Base-by-base conservation (phyloP, 2,113 vertebrate species). In the Bungarus multicinctus region DNA sequence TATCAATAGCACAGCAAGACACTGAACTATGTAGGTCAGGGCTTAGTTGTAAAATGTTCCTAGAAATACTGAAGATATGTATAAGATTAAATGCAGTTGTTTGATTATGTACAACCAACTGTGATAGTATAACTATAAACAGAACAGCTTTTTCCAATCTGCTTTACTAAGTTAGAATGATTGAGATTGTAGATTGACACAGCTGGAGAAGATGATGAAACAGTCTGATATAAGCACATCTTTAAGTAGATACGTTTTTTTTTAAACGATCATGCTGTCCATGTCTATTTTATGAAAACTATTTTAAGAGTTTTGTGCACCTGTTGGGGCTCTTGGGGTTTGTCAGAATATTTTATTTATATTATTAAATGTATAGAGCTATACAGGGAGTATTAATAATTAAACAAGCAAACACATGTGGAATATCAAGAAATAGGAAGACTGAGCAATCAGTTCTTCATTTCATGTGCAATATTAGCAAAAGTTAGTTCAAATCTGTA, bases 1-100 rank as follows among this genome's bases (percentile, higher is more conserved):
- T 89, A 27, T 95, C 90, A 95, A 87, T 47, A 93, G 94, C 93
- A 95, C 89, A 92, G 69, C 52, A 93, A 94, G 90, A 16, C 43
- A 86, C 0, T 91, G 92, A 95, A 95, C 94, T 45, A 23, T 91
- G 87, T 85, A 96, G 54, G 90, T 94, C 81, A 95, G 92, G 52
- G 25, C 39, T 86, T 27, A 93, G 43, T 93, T 64, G 93, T 94
- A 96, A 94, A 94, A 23, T 14, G 74, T 58, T 90, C 50, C 92
- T 95, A 94, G 25, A 89, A 88, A 58, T 69, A 50, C 5, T 47
- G 8, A 27, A 89, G 34, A 92, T 74, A 52, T 53, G 34, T 52
- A 54, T 18, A 45, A 23, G 2, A 47, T 10, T n/a, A 7, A 47
- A 43, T 88, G 22, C 22, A 45, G 14, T 52, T 87, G 85, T 43